Evolutionary conservation across 2,113 vertebrate genomes (phyloP).

Genomic region (Okapia johnstoni): DNA sequence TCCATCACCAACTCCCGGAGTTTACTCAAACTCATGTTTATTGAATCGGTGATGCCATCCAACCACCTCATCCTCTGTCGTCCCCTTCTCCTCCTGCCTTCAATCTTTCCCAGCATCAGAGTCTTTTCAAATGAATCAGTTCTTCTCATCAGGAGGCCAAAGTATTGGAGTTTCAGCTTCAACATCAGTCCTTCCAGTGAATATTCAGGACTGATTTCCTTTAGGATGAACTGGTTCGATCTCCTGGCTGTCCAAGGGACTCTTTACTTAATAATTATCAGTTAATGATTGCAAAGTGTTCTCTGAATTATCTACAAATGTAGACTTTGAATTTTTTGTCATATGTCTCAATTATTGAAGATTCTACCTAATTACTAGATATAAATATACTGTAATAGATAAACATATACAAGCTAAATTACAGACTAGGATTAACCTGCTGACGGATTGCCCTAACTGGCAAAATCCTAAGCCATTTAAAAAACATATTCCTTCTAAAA

Average conservation of each 20-base stretch:
- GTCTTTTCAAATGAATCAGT: not conserved
- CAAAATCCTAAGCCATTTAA: not conserved
- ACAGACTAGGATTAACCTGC: not conserved
- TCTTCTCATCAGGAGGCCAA: not conserved
- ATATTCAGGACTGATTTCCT: not conserved
- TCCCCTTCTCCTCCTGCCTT: not conserved
- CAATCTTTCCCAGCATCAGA: not conserved
- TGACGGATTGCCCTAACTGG: not conserved
- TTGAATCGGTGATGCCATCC: not conserved
- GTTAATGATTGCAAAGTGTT: not conserved
- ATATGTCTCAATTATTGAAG: not conserved
- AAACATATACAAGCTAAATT: not conserved
- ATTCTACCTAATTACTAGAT: not conserved
- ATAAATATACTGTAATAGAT: not conserved
- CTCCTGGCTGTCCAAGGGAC: not conserved
- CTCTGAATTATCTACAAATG: not conserved
- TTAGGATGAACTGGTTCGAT: not conserved
- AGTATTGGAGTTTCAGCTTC: not conserved
- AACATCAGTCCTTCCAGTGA: not conserved
- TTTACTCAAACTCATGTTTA: not conserved
- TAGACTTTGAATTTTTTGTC: not conserved
- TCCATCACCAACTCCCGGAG: not conserved
- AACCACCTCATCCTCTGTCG: not conserved
- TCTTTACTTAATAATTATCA: not conserved
- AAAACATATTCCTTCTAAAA: not conserved